phyloP scores from a whole-genome alignment of 2,797 vertebrate genomes.

The Lagodon rhomboides region DNA sequence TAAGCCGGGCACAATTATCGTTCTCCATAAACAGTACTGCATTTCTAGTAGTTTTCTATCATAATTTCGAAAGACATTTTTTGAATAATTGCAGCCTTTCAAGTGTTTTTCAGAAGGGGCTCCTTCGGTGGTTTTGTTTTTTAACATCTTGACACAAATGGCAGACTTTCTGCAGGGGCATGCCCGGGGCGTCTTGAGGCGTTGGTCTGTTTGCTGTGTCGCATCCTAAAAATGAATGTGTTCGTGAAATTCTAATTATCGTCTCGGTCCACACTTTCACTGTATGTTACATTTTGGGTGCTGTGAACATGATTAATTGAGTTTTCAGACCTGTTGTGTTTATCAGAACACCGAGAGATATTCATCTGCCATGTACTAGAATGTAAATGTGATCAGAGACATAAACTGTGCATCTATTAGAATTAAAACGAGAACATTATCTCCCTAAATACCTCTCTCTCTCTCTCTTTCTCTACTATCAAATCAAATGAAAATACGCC shows the following conservation, averaged over 20 bases:
- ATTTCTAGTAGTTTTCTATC: neutral
- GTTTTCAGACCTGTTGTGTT: slow-evolving; percentile 1
- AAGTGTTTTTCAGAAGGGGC: neutral
- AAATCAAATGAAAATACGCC: slow-evolving; percentile 17
- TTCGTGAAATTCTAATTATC: slow-evolving; percentile 20
- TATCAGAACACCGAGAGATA: slow-evolving; percentile 12
- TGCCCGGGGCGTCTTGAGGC: slow-evolving; percentile 21
- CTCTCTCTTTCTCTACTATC: neutral
- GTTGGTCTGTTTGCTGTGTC: slow-evolving; percentile 32
- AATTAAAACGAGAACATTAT: neutral
- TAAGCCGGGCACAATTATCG: neutral
- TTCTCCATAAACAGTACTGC: neutral
- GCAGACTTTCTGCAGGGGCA: slow-evolving; percentile 33
- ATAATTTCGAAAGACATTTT: neutral
- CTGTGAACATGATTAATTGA: neutral
- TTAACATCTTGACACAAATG: slow-evolving; percentile 35
- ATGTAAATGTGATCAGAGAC: neutral
- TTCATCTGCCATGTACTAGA: neutral
- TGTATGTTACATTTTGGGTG: neutral
- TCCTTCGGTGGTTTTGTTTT: slow-evolving; percentile 14
- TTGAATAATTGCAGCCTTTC: slow-evolving; percentile 4
- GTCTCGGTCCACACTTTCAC: neutral
- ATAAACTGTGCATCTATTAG: slow-evolving; percentile 2
- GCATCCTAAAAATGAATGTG: slow-evolving; percentile 6
- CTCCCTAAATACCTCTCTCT: neutral